Evolutionary conservation across 2,113 vertebrate species (phyloP).

Genomic region (Phrynosoma blainvillii): DNA sequence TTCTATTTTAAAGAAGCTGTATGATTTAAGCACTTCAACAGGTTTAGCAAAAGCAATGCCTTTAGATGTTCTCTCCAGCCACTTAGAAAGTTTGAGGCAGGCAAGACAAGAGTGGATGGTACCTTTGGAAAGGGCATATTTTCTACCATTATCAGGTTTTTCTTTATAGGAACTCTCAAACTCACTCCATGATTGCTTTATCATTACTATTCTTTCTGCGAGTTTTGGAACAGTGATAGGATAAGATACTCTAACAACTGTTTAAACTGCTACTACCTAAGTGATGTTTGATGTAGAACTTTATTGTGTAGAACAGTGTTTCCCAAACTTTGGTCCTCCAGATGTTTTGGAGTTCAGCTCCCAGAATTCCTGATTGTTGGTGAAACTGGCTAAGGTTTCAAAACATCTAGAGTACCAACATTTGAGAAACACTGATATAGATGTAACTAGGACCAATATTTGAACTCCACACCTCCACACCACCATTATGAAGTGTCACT

Average conservation of each 20-base stretch:
- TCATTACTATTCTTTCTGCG: neutral
- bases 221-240: neutral
- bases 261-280: neutral
- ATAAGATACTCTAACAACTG: neutral
- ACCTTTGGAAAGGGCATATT: neutral
- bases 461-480: too few relatives aligned
- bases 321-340: too few relatives aligned
- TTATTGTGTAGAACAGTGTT: too few relatives aligned
- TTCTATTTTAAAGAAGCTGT: conserved; percentile 26
- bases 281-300: neutral
- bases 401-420: too few relatives aligned
- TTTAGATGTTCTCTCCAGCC: neutral
- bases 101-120: neutral
- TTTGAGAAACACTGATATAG: too few relatives aligned
- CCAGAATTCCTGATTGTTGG: too few relatives aligned
- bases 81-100: neutral
- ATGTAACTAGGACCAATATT: too few relatives aligned
- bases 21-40: conserved; percentile 37
- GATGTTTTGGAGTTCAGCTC: too few relatives aligned
- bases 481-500: too few relatives aligned
- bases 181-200: neutral
- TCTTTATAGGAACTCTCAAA: neutral
- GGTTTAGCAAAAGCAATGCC: conserved; percentile 13
- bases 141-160: neutral
- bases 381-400: too few relatives aligned